Percentiles rank a stretch among this genome's conserved stretches.
Conservation (phyloP, 2,797 vertebrate genomes). For the Argya squamiceps region DNA sequence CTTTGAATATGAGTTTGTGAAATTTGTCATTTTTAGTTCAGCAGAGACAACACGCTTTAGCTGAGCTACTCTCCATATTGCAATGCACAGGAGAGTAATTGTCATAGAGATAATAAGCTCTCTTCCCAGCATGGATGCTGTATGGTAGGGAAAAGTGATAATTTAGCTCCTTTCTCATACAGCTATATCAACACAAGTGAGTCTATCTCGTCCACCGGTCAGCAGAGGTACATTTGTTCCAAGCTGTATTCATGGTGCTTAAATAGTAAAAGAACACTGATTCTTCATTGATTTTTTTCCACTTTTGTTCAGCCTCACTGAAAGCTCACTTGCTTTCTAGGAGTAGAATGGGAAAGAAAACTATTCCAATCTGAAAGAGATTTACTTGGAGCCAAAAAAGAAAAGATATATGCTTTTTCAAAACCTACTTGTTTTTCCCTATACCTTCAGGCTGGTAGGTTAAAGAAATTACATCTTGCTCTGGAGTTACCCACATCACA, state of each 20-base stretch:
- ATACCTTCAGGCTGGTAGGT: neutral
- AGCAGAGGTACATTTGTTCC: neutral
- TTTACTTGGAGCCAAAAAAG: neutral
- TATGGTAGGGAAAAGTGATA: constrained; percentile 11
- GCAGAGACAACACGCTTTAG: constrained; percentile 8
- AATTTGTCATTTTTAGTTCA: constrained; percentile 55
- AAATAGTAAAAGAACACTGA: neutral
- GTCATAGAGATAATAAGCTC: constrained; percentile 20
- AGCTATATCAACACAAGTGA: neutral
- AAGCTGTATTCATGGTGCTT: neutral
- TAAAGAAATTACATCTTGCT: neutral
- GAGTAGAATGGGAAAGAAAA: neutral
- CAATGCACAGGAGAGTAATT: constrained; percentile 52
- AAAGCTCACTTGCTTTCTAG: neutral
- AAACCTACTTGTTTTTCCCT: neutral
- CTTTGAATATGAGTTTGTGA: neutral
- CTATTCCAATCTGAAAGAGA: neutral
- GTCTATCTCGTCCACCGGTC: neutral
- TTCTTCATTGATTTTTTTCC: neutral
- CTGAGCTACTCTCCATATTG: constrained; percentile 12
- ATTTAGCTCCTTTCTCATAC: constrained; percentile 37
- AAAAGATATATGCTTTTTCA: neutral
- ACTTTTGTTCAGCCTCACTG: neutral
- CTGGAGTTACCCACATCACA: neutral
- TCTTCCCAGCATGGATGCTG: constrained; percentile 3